Base-by-base conservation (phyloP, 2,888 invertebrate species). In the Zygaena filipendulae region DNA sequence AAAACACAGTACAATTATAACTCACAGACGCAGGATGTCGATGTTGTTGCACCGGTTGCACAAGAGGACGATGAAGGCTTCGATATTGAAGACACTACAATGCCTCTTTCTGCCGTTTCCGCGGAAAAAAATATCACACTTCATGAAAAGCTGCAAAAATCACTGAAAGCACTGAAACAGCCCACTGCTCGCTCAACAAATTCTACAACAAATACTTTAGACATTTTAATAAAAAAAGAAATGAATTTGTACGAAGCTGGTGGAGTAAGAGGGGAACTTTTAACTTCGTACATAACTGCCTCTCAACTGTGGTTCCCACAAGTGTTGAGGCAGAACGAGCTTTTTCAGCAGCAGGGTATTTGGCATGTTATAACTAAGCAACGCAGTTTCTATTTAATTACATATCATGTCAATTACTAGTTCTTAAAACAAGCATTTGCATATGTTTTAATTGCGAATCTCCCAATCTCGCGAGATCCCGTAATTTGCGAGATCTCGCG, bases 201-300 rank as follows among this genome's bases (percentile, higher is more conserved):
- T 24, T 27, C 27, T 26, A 22, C 26, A 5, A 3, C 21, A 18
- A 23, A 26, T 27, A 23, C 20, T 19, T 20, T 24, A 20, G 27
- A 25, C 12, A 23, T 25, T 18, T 25, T 25, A 25, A 26, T 23
- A 20, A 32, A 27, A 23, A 28, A 32, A 23, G 29, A 32, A 25
- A 33, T 33, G 26, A 33, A 29, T 29, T 29, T 33, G 21, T 33
- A 33, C 26, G 33, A 33, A 21, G 19, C 25, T 16, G 33, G 33
- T 13, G 33, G 33, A 7, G 16, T 16, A 29, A 30, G 18, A 30
- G 29, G 27, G 10, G 30, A 33, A 33, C 27, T 30, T 16, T 16
- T 16, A 16, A 16, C 5, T 6, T 16, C 16, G 16, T 16, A 7
- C 5, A 16, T 16, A 16, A 16, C 16, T 16, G 16, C 16, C 16